phyloP scores from a whole-genome alignment of 2,113 vertebrate genomes.

The Riparia riparia region DNA sequence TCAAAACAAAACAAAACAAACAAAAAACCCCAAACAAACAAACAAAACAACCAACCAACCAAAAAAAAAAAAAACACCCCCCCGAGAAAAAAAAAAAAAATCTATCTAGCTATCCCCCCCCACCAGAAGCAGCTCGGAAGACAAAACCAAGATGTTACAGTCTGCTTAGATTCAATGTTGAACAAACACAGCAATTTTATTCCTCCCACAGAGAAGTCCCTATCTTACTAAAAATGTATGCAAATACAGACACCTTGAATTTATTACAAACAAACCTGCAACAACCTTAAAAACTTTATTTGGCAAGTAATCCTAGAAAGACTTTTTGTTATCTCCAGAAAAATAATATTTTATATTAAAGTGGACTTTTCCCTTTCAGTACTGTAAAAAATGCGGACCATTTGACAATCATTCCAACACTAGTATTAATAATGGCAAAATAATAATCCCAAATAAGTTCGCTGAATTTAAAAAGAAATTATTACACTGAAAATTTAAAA shows the following conservation, averaged over 20 bases:
- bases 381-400: background rate
- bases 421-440: background rate
- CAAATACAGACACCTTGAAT: background rate
- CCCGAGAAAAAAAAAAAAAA: background rate
- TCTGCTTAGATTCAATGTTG: background rate
- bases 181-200: background rate
- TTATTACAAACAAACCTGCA: background rate
- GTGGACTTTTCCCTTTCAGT: background rate
- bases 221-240: background rate
- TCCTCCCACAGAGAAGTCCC: background rate
- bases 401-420: background rate
- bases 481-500: background rate
- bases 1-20: no score
- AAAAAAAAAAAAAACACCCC: background rate
- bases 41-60: no score
- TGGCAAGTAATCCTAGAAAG: background rate
- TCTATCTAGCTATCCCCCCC: background rate
- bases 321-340: background rate
- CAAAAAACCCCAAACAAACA: no score
- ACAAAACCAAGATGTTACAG: background rate
- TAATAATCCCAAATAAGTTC: background rate
- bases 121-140: background rate
- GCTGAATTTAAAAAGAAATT: background rate
- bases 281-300: background rate
- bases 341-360: background rate